Evolutionary conservation across 2,888 invertebrate genomes (phyloP).

Genomic region (Drosophila ustulata): DNA sequence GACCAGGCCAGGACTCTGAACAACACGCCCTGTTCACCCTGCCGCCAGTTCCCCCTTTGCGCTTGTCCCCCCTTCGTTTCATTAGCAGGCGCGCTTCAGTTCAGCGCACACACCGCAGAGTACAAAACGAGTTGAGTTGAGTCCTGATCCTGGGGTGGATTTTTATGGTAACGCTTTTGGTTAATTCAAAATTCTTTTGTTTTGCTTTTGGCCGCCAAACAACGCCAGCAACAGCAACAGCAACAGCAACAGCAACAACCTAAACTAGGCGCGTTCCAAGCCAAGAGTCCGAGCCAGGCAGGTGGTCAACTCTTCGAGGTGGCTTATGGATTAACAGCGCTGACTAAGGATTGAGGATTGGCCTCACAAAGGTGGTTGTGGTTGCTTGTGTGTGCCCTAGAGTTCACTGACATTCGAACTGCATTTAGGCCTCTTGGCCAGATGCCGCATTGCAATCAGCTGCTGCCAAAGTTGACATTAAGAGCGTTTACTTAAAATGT

Average conservation of each 20-base stretch:
- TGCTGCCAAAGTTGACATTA: slow-evolving; percentile 49
- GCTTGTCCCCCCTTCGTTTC: slow-evolving; percentile 1
- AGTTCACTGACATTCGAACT: slow-evolving; percentile 63
- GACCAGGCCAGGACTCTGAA: slow-evolving; percentile 7
- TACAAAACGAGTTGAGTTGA: slow-evolving; percentile 6
- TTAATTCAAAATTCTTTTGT: slow-evolving; percentile 78
- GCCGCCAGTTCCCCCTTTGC: slow-evolving; percentile 2
- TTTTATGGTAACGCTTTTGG: slow-evolving; percentile 76
- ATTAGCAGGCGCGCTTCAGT: slow-evolving; percentile 64
- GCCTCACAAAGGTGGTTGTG: slow-evolving; percentile 8
- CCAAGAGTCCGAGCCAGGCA: slow-evolving; percentile 45
- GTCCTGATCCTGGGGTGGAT: slow-evolving; percentile 68
- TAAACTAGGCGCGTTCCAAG: slow-evolving; percentile 60
- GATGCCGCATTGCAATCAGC: slow-evolving; percentile 28
- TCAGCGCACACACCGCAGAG: slow-evolving; percentile 66
- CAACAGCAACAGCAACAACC: slow-evolving; percentile 8
- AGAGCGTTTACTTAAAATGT: slow-evolving; percentile 62
- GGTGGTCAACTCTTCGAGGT: slow-evolving; percentile 56
- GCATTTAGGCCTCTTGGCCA: slow-evolving; percentile 12
- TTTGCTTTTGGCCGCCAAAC: slow-evolving; percentile 55
- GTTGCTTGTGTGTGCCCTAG: slow-evolving; percentile 1
- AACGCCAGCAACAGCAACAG: slow-evolving; percentile 2
- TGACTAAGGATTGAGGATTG: slow-evolving; percentile 43
- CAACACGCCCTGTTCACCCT: slow-evolving; percentile 40
- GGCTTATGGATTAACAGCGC: slow-evolving; percentile 67